Base-by-base conservation (phyloP, 2,113 vertebrate species). In the Python bivittatus region DNA sequence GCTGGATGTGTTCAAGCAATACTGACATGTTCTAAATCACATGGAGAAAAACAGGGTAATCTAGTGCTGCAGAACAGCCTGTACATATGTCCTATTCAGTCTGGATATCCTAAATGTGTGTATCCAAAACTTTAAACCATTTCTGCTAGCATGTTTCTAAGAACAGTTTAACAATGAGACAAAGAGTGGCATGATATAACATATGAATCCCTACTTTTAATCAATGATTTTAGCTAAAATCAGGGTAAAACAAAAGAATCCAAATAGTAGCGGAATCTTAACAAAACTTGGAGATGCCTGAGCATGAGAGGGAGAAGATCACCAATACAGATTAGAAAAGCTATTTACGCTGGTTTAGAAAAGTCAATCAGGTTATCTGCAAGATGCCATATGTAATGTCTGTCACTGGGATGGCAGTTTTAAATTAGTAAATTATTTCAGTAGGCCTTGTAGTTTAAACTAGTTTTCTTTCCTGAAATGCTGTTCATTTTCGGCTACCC, bases 401-500 rank as follows among this genome's bases (percentile, higher is more conserved):
- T 93, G 25, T 93, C 2, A 91, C 61, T 6, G 27, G 12, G 88
- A 91, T 91, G 87, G 93, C 72, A 92, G 15, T 57, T 9, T n/a
- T 10, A 52, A 95, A 68, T 96, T 94, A 38, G 20, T 93, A 93
- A 85, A 94, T 95, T 56, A 92, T 93, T 94, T 88, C 84, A 89
- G 12, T 83, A 85, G 87, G 92, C 54, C 1, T 9, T 85, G 10
- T 84, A 91, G 90, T 93, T 93, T 90, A 33, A 5, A 79, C 57
- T 91, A 48, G 64, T 90, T 92, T 60, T 91, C 12, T 9, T 88
- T 88, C 58, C 22, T 42, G 58, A 88, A 88, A 88, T 9, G n/a
- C 17, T 27, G 33, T 54, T 61, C 33, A 27, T 29, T 48, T 88
- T 52, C 38, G 57, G 25, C 23, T 44, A 48, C 1, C 10, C 44